These are phyloP conservation scores for Mythimna ferrago DNA, from an alignment of 2,888 invertebrate species.

Conservation along the genomic window DNA sequence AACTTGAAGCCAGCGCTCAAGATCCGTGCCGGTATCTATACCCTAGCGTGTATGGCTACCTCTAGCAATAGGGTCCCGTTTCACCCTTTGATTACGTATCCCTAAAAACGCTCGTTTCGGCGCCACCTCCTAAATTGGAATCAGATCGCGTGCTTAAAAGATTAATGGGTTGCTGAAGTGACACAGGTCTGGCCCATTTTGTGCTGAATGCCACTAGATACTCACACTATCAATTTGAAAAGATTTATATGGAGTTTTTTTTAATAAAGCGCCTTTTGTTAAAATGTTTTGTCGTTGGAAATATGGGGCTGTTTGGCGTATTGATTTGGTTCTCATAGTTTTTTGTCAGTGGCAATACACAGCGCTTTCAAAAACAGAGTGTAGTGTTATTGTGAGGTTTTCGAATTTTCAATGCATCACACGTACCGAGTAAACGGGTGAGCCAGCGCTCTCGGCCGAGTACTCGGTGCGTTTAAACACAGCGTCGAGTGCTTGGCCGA, in stretches of 20 bases:
- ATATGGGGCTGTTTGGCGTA: background rate
- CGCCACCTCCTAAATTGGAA: conserved; percentile 63
- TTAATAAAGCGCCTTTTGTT: conserved; percentile 20
- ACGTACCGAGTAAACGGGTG: too few relatives aligned
- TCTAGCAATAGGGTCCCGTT: too few relatives aligned
- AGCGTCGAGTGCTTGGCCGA: too few relatives aligned
- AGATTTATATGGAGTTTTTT: conserved; percentile 16
- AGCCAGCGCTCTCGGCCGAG: too few relatives aligned
- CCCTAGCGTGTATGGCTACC: too few relatives aligned
- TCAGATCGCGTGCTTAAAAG: conserved; percentile 68
- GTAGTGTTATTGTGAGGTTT: background rate
- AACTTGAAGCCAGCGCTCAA: too few relatives aligned
- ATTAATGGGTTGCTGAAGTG: conserved; percentile 69
- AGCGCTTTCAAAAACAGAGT: background rate
- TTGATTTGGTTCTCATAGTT: background rate
- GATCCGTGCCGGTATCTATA: too few relatives aligned
- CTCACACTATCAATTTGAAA: conserved; percentile 32
- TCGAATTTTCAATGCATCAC: too few relatives aligned
- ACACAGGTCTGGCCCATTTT: conserved; percentile 66
- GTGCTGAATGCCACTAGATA: conserved; percentile 55
- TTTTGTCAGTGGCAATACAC: too few relatives aligned
- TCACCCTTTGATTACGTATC: too few relatives aligned
- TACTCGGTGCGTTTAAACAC: too few relatives aligned
- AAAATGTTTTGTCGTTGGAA: conserved; percentile 8
- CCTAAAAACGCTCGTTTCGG: conserved; percentile 49